These are phyloP conservation scores for Phymorhynchus buccinoides DNA, from an alignment of 1,140 invertebrate species.

Conservation along the genomic window DNA sequence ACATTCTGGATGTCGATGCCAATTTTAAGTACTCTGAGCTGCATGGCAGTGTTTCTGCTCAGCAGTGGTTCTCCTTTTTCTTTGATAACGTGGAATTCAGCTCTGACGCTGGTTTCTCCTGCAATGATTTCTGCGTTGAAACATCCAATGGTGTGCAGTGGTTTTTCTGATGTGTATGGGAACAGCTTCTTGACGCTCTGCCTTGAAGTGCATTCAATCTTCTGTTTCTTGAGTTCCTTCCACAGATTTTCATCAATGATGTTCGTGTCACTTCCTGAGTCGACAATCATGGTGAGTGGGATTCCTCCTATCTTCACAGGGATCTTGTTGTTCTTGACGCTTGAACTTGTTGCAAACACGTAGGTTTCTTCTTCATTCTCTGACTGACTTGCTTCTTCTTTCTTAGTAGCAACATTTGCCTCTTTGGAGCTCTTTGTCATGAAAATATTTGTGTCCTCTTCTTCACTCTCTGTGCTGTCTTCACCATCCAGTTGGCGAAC, in stretches of 20 bases:
- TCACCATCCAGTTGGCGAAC: not conserved
- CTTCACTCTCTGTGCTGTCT: not conserved
- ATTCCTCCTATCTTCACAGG: slow-evolving; percentile 7
- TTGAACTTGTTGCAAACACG: not conserved
- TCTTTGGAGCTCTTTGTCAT: not conserved
- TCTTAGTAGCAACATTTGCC: not conserved
- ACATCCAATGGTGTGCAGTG: not conserved
- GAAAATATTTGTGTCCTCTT: not conserved
- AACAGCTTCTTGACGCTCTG: not conserved
- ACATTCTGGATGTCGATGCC: not conserved
- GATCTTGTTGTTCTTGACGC: not conserved
- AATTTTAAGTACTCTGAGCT: slow-evolving; percentile 4
- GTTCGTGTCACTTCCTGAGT: not conserved
- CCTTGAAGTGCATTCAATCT: not conserved
- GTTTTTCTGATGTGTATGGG: not conserved
- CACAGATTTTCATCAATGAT: not conserved
- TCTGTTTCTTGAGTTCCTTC: not conserved
- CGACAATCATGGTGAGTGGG: not conserved
- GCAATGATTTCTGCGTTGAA: not conserved
- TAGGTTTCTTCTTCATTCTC: not conserved
- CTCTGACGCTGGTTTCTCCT: not conserved
- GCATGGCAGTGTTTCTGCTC: slow-evolving; percentile 12
- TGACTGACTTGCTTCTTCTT: not conserved
- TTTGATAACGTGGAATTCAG: not conserved
- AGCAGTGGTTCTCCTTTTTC: not conserved